Percentiles rank a stretch among this genome's conserved stretches.
Conservation (phyloP, 2,888 invertebrate genomes). For the Tinea semifulvella region DNA sequence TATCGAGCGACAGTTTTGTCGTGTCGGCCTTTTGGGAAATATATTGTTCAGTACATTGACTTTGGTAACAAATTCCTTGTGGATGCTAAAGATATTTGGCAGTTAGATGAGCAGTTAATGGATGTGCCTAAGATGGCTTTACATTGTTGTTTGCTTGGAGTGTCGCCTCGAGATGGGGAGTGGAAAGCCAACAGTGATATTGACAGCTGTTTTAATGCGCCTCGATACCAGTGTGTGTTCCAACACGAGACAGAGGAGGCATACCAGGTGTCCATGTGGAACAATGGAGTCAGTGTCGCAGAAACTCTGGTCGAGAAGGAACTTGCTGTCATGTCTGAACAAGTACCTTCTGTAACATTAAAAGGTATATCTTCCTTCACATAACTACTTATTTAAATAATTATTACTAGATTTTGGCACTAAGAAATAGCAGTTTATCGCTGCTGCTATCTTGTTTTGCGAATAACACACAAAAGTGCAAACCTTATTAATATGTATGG, state of each 20-base stretch:
- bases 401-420: too few relatives aligned
- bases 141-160: constrained; percentile 70
- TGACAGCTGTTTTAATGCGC: constrained; percentile 69
- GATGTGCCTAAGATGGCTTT: constrained; percentile 75
- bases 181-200: constrained; percentile 67
- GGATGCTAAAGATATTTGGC: constrained; percentile 72
- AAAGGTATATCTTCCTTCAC: constrained; percentile 35
- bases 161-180: constrained; percentile 63
- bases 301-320: constrained; percentile 56
- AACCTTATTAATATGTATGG: too few relatives aligned
- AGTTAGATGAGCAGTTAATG: constrained; percentile 72
- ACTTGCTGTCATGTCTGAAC: constrained; percentile 46
- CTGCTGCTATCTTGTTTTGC: too few relatives aligned
- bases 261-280: constrained; percentile 58
- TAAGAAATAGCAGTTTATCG: too few relatives aligned
- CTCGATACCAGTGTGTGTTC: constrained; percentile 67
- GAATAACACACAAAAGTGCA: too few relatives aligned
- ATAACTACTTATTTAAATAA: neutral
- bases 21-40: constrained; percentile 65
- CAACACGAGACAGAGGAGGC: constrained; percentile 50
- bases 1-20: constrained; percentile 75
- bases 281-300: constrained; percentile 53
- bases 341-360: constrained; percentile 44
- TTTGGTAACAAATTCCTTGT: constrained; percentile 78
- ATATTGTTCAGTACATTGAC: constrained; percentile 77